These are phyloP conservation scores for Magallana angulata DNA, from an alignment of 1,140 invertebrate genomes.

Conservation along the genomic window DNA sequence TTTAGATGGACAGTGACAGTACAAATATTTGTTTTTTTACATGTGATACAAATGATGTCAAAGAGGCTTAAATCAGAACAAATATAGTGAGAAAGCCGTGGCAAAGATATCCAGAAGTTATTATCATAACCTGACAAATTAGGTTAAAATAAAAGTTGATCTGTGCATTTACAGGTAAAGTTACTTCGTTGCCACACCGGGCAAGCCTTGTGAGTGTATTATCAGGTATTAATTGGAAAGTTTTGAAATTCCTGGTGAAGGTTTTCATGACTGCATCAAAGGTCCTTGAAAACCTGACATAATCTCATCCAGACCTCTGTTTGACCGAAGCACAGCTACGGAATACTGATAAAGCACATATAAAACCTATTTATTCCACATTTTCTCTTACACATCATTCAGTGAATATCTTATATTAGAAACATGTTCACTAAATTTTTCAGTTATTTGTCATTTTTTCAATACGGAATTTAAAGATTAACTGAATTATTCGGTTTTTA, in stretches of 20 bases:
- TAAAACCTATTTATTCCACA: not conserved
- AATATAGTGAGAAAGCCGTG: not conserved
- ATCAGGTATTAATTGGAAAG: constrained; percentile 20
- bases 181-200: not conserved
- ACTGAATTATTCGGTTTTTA: not conserved
- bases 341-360: constrained; percentile 19
- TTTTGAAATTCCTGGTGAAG: constrained; percentile 22
- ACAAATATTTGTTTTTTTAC: constrained; percentile 29
- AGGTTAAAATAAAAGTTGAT: not conserved
- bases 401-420: not conserved
- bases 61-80: not conserved
- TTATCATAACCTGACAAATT: not conserved
- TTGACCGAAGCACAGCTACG: not conserved
- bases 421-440: not conserved
- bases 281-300: constrained; percentile 26
- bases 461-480: not conserved
- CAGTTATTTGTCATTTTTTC: not conserved
- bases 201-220: not conserved
- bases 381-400: not conserved
- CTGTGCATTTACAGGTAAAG: constrained; percentile 13
- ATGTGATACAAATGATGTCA: constrained; percentile 4
- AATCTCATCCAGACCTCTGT: constrained; percentile 10
- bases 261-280: constrained; percentile 34
- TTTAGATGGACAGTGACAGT: not conserved
- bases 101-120: not conserved